Base-by-base conservation (phyloP, 1,140 invertebrate species). In the Heliconius hewitsoni region DNA sequence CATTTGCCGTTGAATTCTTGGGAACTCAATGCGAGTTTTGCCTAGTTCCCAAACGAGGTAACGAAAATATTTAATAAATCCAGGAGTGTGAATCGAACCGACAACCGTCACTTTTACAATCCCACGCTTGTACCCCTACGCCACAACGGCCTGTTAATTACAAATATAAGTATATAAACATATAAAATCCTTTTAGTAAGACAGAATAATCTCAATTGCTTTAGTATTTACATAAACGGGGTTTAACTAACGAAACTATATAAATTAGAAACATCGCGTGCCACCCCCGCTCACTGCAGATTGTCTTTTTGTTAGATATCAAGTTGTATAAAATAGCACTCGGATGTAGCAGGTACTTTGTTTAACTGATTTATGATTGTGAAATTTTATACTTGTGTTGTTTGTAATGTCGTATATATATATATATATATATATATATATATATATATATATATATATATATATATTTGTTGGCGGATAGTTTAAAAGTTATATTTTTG, bases 191-290 rank as follows among this genome's bases (percentile, higher is more conserved):
- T 27, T 66, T 66, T 66, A 66, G 60, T 30, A 66, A 66, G 27
- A 75, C 27, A 70, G 66, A 76, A 42, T 76, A 46, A 75, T 75
- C 74, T 74, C 73, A 74, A 57, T 66, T 66, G 60, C 60, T 8
- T 27, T 30, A 66, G 13, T 66, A 75, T 75, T 75, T 75, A 83
- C 78, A 83, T 83, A 81, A 83, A 79, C 60, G 60, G 55, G 55
- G 73, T 76, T 76, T 72, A 73, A 78, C 81, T 86, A 86, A 84
- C 83, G 81, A 86, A 86, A 85, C 81, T 82, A 86, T 84, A 82
- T 84, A 84, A 81, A 81, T 52, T 77, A 37, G 70, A 77, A 19
- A 30, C 42, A 78, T 73, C 77, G 71, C 77, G 77, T 73, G 77
- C 52, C 70, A 50, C 76, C 76, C 76, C 70, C 82, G 83, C 83